phyloP scores from a whole-genome alignment of 2,113 vertebrate genomes.

The Pionites leucogaster region DNA sequence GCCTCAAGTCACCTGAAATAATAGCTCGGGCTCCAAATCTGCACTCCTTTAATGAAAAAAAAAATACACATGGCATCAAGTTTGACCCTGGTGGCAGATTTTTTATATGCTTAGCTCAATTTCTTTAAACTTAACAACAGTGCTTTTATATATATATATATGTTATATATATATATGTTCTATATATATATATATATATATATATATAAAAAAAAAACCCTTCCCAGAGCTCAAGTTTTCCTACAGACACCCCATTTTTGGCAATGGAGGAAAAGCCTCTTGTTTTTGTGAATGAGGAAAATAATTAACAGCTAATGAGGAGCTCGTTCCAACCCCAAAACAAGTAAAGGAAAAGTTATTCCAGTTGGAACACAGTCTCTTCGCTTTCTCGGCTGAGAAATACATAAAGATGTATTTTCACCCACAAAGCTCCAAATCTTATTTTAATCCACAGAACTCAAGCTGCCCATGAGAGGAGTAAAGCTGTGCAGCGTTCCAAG shows the following conservation, averaged over 20 bases:
- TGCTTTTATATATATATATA: background rate
- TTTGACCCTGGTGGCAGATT: slow-evolving; percentile 80
- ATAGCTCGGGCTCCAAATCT: slow-evolving; percentile 86
- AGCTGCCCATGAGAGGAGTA: background rate
- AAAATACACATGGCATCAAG: slow-evolving; percentile 79
- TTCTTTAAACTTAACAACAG: slow-evolving; percentile 53
- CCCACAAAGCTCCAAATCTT: slow-evolving; percentile 42
- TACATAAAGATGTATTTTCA: slow-evolving; percentile 3
- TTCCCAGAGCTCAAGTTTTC: background rate
- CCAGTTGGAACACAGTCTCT: background rate
- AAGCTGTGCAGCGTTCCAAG: slow-evolving; percentile 29
- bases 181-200: background rate
- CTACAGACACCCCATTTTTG: background rate
- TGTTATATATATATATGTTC: no score
- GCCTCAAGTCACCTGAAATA: slow-evolving; percentile 91
- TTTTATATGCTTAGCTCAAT: slow-evolving; percentile 62
- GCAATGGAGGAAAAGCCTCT: background rate
- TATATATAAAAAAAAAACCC: background rate
- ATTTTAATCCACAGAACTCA: slow-evolving; percentile 45
- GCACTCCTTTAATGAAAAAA: slow-evolving; percentile 85
- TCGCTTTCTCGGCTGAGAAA: background rate
- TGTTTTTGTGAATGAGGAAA: slow-evolving; percentile 20
- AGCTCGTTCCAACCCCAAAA: background rate
- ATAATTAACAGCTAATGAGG: slow-evolving; percentile 53
- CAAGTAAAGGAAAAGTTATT: slow-evolving; percentile 7